A percentile compares a stretch with the other conserved stretches of the same genome.
phyloP scores from a whole-genome alignment of 2,888 invertebrate genomes.

The Phorcus lineatus region DNA sequence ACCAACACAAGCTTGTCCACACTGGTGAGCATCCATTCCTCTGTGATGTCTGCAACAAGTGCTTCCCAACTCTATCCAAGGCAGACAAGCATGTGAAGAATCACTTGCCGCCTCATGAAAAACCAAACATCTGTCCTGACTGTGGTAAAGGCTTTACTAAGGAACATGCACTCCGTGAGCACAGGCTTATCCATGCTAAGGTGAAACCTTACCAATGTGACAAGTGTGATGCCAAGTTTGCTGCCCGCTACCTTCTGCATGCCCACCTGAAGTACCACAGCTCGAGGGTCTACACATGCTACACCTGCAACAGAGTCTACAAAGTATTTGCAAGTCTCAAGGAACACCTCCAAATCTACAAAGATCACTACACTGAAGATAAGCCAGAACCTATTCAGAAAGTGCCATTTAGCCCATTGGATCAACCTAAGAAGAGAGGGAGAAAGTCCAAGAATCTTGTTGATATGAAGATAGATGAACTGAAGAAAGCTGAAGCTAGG shows the following conservation, averaged over 20 bases:
- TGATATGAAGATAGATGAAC: too few species aligned
- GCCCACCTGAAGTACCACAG: constrained; percentile 8
- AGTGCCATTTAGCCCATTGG: background rate
- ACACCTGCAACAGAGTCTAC: background rate
- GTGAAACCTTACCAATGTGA: background rate
- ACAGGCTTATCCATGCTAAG: background rate
- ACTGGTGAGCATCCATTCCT: background rate
- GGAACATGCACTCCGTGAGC: constrained; percentile 8
- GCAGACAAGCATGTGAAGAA: background rate
- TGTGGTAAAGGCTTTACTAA: constrained; percentile 11
- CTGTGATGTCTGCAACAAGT: background rate
- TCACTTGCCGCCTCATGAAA: constrained; percentile 4
- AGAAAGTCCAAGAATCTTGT: background rate
- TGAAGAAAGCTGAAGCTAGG: too few species aligned
- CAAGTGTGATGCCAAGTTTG: constrained; percentile 10
- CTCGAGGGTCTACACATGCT: background rate
- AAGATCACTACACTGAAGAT: constrained; percentile 1
- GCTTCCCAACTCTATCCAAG: background rate
- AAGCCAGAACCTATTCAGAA: background rate
- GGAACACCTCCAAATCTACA: background rate
- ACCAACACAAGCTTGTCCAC: constrained; percentile 4
- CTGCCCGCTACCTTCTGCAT: background rate
- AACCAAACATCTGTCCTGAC: background rate
- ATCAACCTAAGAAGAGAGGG: background rate
- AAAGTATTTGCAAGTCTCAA: background rate